Base-by-base conservation (phyloP, 1,140 invertebrate species). In the Papilio dardanus region DNA sequence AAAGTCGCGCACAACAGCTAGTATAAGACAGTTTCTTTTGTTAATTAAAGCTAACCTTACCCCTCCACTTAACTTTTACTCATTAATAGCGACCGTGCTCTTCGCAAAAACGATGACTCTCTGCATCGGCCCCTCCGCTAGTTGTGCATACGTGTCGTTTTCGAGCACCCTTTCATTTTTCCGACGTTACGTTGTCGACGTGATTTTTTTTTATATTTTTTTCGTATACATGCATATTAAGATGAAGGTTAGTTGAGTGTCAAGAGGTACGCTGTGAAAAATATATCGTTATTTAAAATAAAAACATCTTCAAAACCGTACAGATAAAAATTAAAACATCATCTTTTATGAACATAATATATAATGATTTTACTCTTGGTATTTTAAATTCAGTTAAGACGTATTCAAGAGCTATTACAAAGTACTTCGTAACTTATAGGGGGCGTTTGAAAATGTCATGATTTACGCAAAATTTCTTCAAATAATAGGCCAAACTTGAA, bases 101-200 rank as follows among this genome's bases (percentile, higher is more conserved):
- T 73, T 73, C 46, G 71, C 33, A 58, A 73, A 73, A 73, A 73
- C 46, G 71, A 73, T 73, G 71, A 73, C 71, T 58, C 71, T 73
- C 46, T 73, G 10, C 16, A 73, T 73, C 71, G 50, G 58, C 71
- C 71, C 71, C 71, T 73, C 71, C 71, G 71, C 71, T 73, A 73
- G 71, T 58, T 73, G 76, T 77, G 76, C 76, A 77, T 77, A 77
- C 76, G 76, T 77, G 76, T 77, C 66, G 71, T 65, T 74, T 71
- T 77, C 76, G 76, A 77, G 76, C 71, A 74, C 76, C 69, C 68
- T 62, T 66, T 74, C 74, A 68, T 50, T 67, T 73, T 73, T 54
- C 71, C 71, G 46, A 73, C 71, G 46, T 58, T 31, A 73, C 71
- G 46, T 73, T 73, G 71, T 50, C 7, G 50, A 33, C 46, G 42